Evolutionary conservation across 1,140 invertebrate genomes (phyloP).

Genomic region (Drosophila kohkoa): DNA sequence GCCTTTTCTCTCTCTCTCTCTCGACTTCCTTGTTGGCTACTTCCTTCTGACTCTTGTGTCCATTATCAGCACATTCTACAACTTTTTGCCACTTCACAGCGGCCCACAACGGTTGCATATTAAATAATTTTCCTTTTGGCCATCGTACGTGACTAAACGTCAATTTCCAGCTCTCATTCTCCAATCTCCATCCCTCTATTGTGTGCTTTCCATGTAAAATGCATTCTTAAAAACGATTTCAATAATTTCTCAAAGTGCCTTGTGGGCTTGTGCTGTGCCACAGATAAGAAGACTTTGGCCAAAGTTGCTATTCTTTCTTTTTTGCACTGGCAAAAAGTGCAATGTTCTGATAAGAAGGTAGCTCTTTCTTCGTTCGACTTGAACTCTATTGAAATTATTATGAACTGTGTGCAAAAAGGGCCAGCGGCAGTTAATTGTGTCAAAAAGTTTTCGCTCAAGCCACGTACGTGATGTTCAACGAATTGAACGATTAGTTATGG

Average conservation of each 20-base stretch:
- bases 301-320: slow-evolving; percentile 37
- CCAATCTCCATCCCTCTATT: background rate
- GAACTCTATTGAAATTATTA: slow-evolving; percentile 20
- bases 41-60: slow-evolving; percentile 13
- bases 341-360: slow-evolving; percentile 71
- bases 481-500: slow-evolving; percentile 67
- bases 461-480: slow-evolving; percentile 59
- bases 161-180: slow-evolving; percentile 61
- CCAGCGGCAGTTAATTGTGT: slow-evolving; percentile 71
- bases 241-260: slow-evolving; percentile 64
- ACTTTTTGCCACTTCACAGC: slow-evolving; percentile 68
- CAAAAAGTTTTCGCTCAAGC: slow-evolving; percentile 68
- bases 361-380: slow-evolving; percentile 11
- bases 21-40: background rate
- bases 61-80: slow-evolving; percentile 44
- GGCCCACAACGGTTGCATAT: slow-evolving; percentile 61
- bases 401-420: slow-evolving; percentile 54
- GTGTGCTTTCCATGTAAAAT: slow-evolving; percentile 45
- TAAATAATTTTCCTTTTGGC: slow-evolving; percentile 72
- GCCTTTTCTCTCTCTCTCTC: background rate
- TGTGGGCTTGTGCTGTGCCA: slow-evolving; percentile 56
- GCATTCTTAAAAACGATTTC: slow-evolving; percentile 70
- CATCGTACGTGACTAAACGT: slow-evolving; percentile 77
- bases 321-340: slow-evolving; percentile 64
- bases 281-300: slow-evolving; percentile 64